Percentiles rank a stretch among this genome's conserved stretches.
Conservation (phyloP, 1,140 invertebrate genomes). For the Megalopta genalis region DNA sequence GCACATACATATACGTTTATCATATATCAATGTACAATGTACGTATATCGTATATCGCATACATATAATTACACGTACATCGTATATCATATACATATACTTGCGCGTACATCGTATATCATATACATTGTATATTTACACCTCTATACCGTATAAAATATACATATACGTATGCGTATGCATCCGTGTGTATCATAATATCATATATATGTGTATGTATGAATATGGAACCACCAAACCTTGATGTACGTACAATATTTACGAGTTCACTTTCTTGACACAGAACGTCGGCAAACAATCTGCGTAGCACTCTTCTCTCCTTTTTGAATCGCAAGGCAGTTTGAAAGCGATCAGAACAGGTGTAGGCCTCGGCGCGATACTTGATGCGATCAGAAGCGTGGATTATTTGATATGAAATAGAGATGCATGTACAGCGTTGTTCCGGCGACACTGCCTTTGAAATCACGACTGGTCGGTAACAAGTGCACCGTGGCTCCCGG, state of each 20-base stretch:
- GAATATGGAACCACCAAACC: too few relatives aligned
- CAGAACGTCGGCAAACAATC: conserved; percentile 28
- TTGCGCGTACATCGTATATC: too few relatives aligned
- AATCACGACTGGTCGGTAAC: conserved; percentile 23
- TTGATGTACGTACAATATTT: too few relatives aligned
- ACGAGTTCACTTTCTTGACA: conserved; percentile 6
- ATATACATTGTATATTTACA: too few relatives aligned
- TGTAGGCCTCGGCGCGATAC: conserved; percentile 36
- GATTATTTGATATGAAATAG: conserved; percentile 39
- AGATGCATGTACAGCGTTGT: conserved; percentile 36
- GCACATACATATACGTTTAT: too few relatives aligned
- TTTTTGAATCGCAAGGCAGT: conserved; percentile 49
- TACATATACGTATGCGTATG: too few relatives aligned
- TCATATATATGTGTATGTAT: too few relatives aligned
- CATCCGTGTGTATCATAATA: too few relatives aligned
- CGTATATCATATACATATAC: too few relatives aligned
- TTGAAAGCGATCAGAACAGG: conserved; percentile 45
- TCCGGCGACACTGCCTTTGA: conserved; percentile 29
- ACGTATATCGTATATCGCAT: too few relatives aligned
- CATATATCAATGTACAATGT: neutral
- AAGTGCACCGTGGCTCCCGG: neutral
- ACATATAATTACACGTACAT: too few relatives aligned
- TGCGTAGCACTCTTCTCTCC: conserved; percentile 55
- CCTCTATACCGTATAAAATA: too few relatives aligned
- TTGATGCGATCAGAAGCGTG: conserved; percentile 48